These are phyloP conservation scores for Agrilus planipennis DNA, from an alignment of 1,140 invertebrate genomes.

Conservation along the genomic window DNA sequence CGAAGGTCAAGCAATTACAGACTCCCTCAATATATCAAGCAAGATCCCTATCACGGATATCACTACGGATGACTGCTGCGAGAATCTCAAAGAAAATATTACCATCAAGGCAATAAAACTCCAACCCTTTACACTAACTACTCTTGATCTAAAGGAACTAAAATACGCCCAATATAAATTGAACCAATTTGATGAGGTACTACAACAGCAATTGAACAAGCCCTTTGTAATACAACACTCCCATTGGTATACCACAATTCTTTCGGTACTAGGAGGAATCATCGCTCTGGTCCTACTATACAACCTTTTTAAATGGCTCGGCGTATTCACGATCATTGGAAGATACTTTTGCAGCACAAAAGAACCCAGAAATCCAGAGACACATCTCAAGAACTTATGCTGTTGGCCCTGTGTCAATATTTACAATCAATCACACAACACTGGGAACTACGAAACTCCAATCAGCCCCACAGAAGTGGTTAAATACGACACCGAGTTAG, in stretches of 20 bases:
- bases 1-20: not conserved
- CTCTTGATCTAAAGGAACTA: too few relatives aligned
- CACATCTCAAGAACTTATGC: not conserved
- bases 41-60: too few relatives aligned
- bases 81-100: too few relatives aligned
- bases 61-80: too few relatives aligned
- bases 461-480: too few relatives aligned
- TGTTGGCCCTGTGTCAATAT: not conserved
- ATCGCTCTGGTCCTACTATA: not conserved
- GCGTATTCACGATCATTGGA: not conserved
- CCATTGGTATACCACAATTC: slow-evolving; percentile 1
- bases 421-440: not conserved
- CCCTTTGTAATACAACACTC: slow-evolving; percentile 5
- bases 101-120: too few relatives aligned
- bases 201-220: slow-evolving; percentile 6
- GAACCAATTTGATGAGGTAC: slow-evolving; percentile 6
- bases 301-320: not conserved
- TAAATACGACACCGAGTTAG: too few relatives aligned
- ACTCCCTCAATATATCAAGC: slow-evolving; percentile 1
- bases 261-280: not conserved
- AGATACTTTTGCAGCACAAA: not conserved
- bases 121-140: too few relatives aligned
- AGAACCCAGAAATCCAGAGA: not conserved
- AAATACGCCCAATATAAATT: too few relatives aligned
- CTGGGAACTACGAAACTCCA: too few relatives aligned